Base-by-base conservation (phyloP, 2,888 invertebrate genomes). In the Lochmaea crataegi region DNA sequence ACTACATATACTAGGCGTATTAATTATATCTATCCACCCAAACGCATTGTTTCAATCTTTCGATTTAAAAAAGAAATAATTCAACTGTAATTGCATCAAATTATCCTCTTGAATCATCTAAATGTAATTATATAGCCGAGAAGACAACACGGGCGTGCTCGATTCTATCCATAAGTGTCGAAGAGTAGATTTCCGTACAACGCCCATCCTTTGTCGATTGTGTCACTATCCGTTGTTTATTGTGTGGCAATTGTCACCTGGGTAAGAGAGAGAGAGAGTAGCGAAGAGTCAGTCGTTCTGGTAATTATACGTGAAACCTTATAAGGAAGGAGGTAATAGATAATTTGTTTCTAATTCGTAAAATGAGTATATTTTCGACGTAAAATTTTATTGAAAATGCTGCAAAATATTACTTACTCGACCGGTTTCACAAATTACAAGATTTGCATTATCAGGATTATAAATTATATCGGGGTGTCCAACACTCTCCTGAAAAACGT, bases 141-240 rank as follows among this genome's bases (percentile, higher is more conserved):
- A 65, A 70, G 57, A 70, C 64, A 70, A 64, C 56, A 38, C 57
- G 48, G 64, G 70, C 70, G 70, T 65, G 65, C 22, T 16, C 45
- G 45, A 65, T 64, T 70, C 70, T 57, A 70, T 70, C 64, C 64
- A 64, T 48, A 26, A 57, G 45, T 70, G 70, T 70, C 70, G 64
- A 65, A 65, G 70, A 64, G 64, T 57, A 65, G 57, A 65, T 70
- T 70, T 70, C 65, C 65, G 64, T 64, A 51, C 70, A 65, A 70
- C 70, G 70, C 70, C 70, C 70, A 58, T 70, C 70, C 57, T 68
- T 70, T 70, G 64, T 70, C 18, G 65, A 70, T 70, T 64, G 57
- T 70, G 53, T 57, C 70, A 65, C 56, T 70, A 41, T 42, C 48
- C 45, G 57, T 64, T 64, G 58, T 58, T 58, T 45, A 14, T 56